Base-by-base conservation (phyloP, 2,113 vertebrate genomes). In the Choloepus hoffmanni region DNA sequence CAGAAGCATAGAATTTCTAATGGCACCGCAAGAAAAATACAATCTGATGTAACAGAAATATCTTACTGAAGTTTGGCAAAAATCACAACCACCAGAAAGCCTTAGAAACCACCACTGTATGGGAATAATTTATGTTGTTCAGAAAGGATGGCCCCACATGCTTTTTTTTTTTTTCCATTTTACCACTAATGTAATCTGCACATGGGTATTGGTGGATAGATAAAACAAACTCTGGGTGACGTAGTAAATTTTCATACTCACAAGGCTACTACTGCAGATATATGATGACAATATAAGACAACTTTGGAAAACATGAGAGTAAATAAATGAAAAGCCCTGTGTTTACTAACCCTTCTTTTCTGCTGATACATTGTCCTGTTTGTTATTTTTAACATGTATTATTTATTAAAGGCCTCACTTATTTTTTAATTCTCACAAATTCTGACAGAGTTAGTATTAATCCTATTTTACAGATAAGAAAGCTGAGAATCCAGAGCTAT, bases 61-160 rank as follows among this genome's bases (percentile, higher is more conserved):
- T 78, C 63, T 89, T 91, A 85, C 70, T 96, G 50, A 94, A 83
- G 58, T 88, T 95, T n/a, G 24, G 58, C 87, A 91, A 96, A 95
- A 94, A 92, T 68, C 30, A 82, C 58, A 90, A 90, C 43, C 62
- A 73, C 94, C 33, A 88, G 68, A 96, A 95, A 94, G n/a, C 40
- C 62, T 88, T 87, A 58, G 50, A 68, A 94, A 94, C 11, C 55
- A 85, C 86, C 79, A 94, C 2, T 91, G 79, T 15, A 58, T 10
- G 72, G 19, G 58, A 89, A 45, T 89, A 94, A 93, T 77, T 67
- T 94, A 93, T 81, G 65, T 84, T 94, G 30, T 84, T 93, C 24
- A 16, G 68, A 33, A 96, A 88, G 40, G 26, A 93, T 94, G 70
- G 36, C 36, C 36, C 36, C 36, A 36, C 36, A 36, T 95, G 94